Percentiles rank a stretch among this genome's conserved stretches.
Evolutionary conservation across 2,113 vertebrate genomes (phyloP).

Genomic region (Mesembrinibis cayennensis): DNA sequence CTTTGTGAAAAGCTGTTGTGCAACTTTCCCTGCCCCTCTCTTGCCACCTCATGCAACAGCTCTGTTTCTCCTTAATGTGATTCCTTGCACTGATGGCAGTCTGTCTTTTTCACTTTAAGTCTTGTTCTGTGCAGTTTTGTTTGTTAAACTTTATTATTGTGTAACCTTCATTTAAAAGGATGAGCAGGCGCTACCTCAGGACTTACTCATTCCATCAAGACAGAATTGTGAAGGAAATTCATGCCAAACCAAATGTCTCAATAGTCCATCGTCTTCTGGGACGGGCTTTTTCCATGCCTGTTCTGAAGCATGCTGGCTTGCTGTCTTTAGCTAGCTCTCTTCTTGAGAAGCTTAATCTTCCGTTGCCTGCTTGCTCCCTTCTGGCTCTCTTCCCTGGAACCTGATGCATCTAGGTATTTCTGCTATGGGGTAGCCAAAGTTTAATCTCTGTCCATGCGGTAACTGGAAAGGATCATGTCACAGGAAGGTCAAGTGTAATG

Average conservation of each 20-base stretch:
- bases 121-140: neutral
- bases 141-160: neutral
- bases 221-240: neutral
- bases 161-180: neutral
- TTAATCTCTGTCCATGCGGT: neutral
- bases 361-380: neutral
- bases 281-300: neutral
- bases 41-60: accelerated
- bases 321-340: neutral
- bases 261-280: neutral
- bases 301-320: neutral
- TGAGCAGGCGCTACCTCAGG: neutral
- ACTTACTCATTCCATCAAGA: neutral
- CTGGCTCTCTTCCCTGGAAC: neutral
- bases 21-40: neutral
- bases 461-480: neutral
- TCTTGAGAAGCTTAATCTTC: neutral
- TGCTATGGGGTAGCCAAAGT: neutral
- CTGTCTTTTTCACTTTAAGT: neutral
- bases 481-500: neutral
- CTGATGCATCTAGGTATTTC: neutral
- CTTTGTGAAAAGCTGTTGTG: neutral
- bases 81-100: neutral
- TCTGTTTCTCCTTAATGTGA: neutral
- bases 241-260: neutral